These are phyloP conservation scores for Tetraneura akinire DNA, from an alignment of 1,140 invertebrate genomes.

Conservation along the genomic window DNA sequence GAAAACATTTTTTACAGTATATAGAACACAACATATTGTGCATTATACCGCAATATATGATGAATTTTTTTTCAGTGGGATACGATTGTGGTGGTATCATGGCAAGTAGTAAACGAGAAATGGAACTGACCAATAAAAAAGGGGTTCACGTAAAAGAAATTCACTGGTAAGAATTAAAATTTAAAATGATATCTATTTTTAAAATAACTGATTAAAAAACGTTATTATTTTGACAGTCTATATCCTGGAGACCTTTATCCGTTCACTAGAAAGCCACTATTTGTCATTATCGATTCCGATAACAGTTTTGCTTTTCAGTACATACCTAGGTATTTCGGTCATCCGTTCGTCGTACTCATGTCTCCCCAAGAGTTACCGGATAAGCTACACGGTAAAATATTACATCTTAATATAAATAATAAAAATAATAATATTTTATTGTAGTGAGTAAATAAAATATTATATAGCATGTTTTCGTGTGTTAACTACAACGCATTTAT, in stretches of 20 bases:
- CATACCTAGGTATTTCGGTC: conserved; percentile 89
- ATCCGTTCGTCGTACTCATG: conserved; percentile 92
- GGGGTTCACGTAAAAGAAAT: conserved; percentile 73
- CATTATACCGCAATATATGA: too few relatives aligned
- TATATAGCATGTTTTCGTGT: too few relatives aligned
- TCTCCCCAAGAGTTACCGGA: conserved; percentile 87
- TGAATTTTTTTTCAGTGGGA: conserved; percentile 67
- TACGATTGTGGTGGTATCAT: conserved; percentile 91
- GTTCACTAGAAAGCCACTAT: conserved; percentile 67
- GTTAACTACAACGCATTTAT: too few relatives aligned
- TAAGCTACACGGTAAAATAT: conserved; percentile 75
- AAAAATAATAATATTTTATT: neutral
- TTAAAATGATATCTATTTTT: neutral
- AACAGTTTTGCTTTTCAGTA: conserved; percentile 93
- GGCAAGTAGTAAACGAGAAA: conserved; percentile 80
- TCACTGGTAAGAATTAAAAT: conserved; percentile 64
- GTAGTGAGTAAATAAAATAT: neutral
- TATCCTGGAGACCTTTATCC: conserved; percentile 93
- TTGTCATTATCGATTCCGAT: conserved; percentile 92
- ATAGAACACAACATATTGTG: too few relatives aligned
- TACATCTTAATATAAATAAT: neutral
- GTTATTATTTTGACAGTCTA: conserved; percentile 63
- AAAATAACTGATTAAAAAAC: neutral
- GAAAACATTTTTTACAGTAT: conserved; percentile 53
- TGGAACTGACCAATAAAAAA: conserved; percentile 67